Base-by-base conservation (phyloP, 2,888 invertebrate species). In the Drosophila maculinotata region DNA sequence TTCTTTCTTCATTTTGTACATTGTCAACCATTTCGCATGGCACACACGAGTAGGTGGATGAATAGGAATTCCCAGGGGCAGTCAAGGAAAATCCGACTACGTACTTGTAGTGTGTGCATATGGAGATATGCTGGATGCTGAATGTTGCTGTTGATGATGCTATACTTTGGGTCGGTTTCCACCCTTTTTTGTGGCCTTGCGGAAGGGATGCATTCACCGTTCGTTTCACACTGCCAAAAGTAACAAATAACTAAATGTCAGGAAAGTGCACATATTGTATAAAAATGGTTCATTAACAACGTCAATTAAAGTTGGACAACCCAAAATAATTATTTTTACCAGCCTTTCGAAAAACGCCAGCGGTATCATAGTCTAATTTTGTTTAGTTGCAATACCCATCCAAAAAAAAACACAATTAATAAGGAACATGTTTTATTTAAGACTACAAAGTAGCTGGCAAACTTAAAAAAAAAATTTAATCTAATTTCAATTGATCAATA, bases 251-350 rank as follows among this genome's bases (percentile, higher is more conserved):
- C 66, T 51, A 64, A 79, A 69, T 64, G 68, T 67, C 51, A 54
- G 74, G 49, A 83, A 79, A 80, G 86, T 79, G 83, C 76, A 86
- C 83, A 86, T 83, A 79, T 74, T 83, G 86, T 66, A 69, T 68
- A 69, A 63, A 76, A 79, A 86, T 44, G 63, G 70, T 59, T 83
- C 74, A 79, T 83, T 83, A 86, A 52, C 47, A 60, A 49, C 57
- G 58, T 51, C 57, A 73, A 83, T 86, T 79, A 82, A 64, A 67
- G 62, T 76, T 65, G 14, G 23, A 12, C 47, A 12, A 26, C 9
- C 25, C 31, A 48, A 53, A 49, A 33, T 52, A 42, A 44, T 31
- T 15, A 35, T 56, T 59, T 45, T 15, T 1, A 23, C 7, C 6
- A 12, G 28, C 31, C 23, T 3, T 15, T 5, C 0, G 0, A 8